phyloP scores from a whole-genome alignment of 2,113 vertebrate genomes.

The Choloepus hoffmanni region DNA sequence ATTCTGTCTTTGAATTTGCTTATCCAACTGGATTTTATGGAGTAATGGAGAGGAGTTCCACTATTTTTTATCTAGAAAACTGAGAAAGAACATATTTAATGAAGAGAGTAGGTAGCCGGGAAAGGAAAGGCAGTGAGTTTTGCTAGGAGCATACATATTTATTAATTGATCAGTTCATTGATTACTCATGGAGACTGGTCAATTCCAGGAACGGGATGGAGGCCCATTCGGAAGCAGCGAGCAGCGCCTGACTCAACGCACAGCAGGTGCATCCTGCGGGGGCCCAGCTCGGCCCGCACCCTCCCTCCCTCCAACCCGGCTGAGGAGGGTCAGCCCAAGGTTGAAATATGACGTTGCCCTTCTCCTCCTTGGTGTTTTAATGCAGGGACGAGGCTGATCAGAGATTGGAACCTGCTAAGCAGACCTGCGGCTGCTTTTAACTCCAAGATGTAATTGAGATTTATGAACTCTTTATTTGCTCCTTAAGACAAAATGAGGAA shows the following conservation, averaged over 20 bases:
- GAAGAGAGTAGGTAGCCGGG: not conserved
- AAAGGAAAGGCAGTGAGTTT: not conserved
- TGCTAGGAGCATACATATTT: not conserved
- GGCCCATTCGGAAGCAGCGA: not conserved
- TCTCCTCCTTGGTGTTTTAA: constrained; percentile 60
- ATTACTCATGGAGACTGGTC: not conserved
- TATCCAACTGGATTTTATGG: not conserved
- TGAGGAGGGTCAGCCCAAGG: constrained; percentile 53
- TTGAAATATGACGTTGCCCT: constrained; percentile 52
- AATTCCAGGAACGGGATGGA: not conserved
- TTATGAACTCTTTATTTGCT: constrained; percentile 80
- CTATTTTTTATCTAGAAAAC: not conserved
- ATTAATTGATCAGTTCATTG: constrained; percentile 12
- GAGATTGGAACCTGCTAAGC: constrained; percentile 60
- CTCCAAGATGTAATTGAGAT: constrained; percentile 74
- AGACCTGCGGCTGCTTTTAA: constrained; percentile 57
- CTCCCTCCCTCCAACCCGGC: not conserved
- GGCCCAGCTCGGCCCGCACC: not conserved
- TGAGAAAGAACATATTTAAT: not conserved
- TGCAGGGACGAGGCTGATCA: constrained; percentile 37
- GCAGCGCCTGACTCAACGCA: not conserved
- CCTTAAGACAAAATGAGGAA: constrained; percentile 74
- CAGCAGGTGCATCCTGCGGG: no score
- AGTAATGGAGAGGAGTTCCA: not conserved
- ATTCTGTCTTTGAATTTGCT: no score